Conservation (phyloP, 2,113 vertebrate species). For the Paramisgurnus dabryanus region DNA sequence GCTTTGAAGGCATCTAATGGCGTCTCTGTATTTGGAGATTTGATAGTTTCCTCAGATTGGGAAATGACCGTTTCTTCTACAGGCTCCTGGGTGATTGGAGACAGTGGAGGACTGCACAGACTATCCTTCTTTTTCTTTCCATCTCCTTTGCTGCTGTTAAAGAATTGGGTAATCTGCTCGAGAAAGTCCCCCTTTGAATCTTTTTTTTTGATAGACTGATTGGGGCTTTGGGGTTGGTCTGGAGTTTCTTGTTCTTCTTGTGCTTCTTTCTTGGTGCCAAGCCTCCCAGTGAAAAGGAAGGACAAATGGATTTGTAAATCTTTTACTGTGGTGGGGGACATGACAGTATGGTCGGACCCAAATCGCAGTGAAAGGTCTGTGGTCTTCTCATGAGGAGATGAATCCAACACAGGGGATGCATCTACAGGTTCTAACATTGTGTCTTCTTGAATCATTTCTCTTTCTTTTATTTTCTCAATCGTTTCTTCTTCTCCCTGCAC, state of each 20-base stretch:
- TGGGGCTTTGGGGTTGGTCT: constrained; percentile 77
- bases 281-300: constrained; percentile 85
- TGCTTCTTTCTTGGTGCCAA: constrained; percentile 81
- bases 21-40: constrained; percentile 75
- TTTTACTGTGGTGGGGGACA: constrained; percentile 55
- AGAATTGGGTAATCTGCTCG: constrained; percentile 86
- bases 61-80: constrained; percentile 43
- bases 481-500: constrained; percentile 3
- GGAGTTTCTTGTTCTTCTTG: constrained; percentile 71
- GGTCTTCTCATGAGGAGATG: background rate
- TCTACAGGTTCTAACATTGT: background rate
- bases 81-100: constrained; percentile 24
- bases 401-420: background rate
- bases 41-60: constrained; percentile 60
- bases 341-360: constrained; percentile 55
- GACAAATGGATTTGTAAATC: constrained; percentile 83
- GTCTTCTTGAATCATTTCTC: constrained; percentile 15
- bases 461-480: background rate
- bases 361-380: constrained; percentile 7
- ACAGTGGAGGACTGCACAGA: constrained; percentile 30
- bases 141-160: constrained; percentile 78
- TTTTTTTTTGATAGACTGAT: constrained; percentile 56
- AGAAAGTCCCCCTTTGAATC: constrained; percentile 78
- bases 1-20: constrained; percentile 91
- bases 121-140: constrained; percentile 52